Base-by-base conservation (phyloP, 2,888 invertebrate species). In the Meteorus cinctellus region DNA sequence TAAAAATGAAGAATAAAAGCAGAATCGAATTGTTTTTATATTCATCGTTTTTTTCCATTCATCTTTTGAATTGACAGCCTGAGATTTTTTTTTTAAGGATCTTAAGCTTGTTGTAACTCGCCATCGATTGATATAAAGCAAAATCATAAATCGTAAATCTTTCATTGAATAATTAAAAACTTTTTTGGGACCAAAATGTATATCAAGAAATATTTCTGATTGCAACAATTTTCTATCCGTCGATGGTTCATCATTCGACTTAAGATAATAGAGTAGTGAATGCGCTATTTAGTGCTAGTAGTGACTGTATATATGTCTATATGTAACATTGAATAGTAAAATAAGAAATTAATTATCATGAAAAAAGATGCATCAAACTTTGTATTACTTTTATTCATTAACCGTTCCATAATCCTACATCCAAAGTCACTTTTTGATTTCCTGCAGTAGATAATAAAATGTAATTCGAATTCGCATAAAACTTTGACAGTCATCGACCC, bases 241-340 rank as follows among this genome's bases (percentile, higher is more conserved):
- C 19, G 34, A 69, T 34, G 48, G 4, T 34, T 45, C 67, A 67
- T 72, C 51, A 41, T 75, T 78, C 72, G 68, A 77, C 77, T 67
- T 79, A 72, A 77, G 71, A 74, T 79, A 78, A 70, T 80, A 72
- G 71, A 77, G 72, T 86, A 86, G 84, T 85, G 83, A 48, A 85
- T 84, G 82, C 82, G 82, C 82, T 83, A 80, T 84, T 79, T 86
- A 85, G 85, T 78, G 83, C 72, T 80, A 85, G 84, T 84, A 85
- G 87, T 88, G 87, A 87, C 86, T 88, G 88, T 88, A 88, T 88
- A 88, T 88, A 88, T 88, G 88, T 88, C 86, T 84, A 88, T 88
- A 88, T 89, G 89, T 88, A 88, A 88, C 86, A 88, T 88, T 88
- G 84, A 86, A 67, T 85, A 84, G 82, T 82, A 81, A 80, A 80